Base-by-base conservation (phyloP, 2,888 invertebrate species). In the Stegophylla sp. region DNA sequence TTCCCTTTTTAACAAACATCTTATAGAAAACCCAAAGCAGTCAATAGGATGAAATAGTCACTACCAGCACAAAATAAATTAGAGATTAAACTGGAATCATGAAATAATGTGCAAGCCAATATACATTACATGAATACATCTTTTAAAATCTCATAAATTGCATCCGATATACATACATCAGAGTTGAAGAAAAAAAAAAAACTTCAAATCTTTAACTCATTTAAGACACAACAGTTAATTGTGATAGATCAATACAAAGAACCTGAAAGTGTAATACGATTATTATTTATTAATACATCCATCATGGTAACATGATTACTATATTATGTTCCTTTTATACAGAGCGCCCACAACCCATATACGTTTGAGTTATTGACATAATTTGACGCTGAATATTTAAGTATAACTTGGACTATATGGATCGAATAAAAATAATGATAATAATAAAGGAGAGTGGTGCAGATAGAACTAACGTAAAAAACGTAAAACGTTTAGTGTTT, bases 11-110 rank as follows among this genome's bases (percentile, higher is more conserved):
- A 15, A 23, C 56, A 59, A 17, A 59, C 56, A 9, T 26, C 26
- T 26, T 45, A 34, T 15, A 53, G 53, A 59, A 7, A 59, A 73
- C 43, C 72, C 72, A 23, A 41, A 72, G 56, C 53, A 72, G 23
- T n/a, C 41, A 72, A 34, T 17, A 56, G 34, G 34, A 20, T 41
- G 4, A 17, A 3, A 56, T 28, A 61, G 7, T 72, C 23, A 10
- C 17, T 56, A 10, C 34, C 41, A 56, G 72, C 59, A 73, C 28
- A 28, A 17, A 17, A 43, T 64, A 67, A 45, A 17, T 9, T 48
- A 17, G 45, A 67, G 4, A 48, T 59, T 43, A 45, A 73, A 56
- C 20, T 51, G 17, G 9, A 72, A 45, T 59, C 26, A 26, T 43
- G 23, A 72, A 26, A 59, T 17, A 13, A 26, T 23, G 43, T 59